These are phyloP conservation scores for Dreissena polymorpha DNA, from an alignment of 1,140 invertebrate genomes.

Conservation along the genomic window DNA sequence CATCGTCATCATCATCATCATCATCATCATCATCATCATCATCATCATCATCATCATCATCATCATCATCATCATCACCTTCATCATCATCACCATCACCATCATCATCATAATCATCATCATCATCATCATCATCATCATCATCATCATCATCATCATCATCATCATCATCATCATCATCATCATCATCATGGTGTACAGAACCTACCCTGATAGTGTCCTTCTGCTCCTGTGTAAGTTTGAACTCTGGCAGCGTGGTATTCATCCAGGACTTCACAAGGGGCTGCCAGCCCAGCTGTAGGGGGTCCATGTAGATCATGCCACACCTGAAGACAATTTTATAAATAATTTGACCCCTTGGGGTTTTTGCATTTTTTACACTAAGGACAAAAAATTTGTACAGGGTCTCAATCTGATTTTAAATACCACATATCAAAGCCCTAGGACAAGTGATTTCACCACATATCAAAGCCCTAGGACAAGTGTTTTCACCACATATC, in stretches of 20 bases:
- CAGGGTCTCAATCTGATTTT: no score
- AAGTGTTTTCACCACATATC: no score
- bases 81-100: background rate
- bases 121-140: no score
- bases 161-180: background rate
- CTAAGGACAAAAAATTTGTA: no score
- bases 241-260: constrained; percentile 65
- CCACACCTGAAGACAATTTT: constrained; percentile 76
- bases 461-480: no score
- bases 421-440: no score
- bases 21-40: background rate
- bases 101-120: background rate
- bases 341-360: no score
- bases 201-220: constrained; percentile 71
- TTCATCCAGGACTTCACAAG: constrained; percentile 76
- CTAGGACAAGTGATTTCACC: no score
- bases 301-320: constrained; percentile 80
- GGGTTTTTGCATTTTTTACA: no score
- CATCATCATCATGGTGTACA: background rate
- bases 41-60: background rate
- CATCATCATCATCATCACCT: background rate
- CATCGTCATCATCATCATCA: background rate
- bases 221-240: constrained; percentile 71
- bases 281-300: constrained; percentile 76
- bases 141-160: background rate